Base-by-base conservation (phyloP, 2,888 invertebrate species). In the Tolmerus cingulatus region DNA sequence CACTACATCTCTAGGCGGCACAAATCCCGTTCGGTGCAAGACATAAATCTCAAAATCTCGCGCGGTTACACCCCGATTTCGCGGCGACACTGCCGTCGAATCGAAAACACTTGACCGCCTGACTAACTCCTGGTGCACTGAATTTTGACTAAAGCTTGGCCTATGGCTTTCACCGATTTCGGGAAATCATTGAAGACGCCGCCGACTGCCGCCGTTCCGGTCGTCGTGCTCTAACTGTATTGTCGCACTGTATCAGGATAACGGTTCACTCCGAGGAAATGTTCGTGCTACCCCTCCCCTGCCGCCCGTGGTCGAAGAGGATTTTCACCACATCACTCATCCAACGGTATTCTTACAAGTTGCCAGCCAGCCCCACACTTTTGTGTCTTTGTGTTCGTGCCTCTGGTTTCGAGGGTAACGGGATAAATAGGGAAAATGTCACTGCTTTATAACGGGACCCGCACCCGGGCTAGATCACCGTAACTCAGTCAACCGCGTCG, bases 401-500 rank as follows among this genome's bases (percentile, higher is more conserved):
- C 23, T n/a, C 30, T 30, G 4, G 16, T 46, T 46, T 23, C 79
- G 14, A 34, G 76, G 82, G 40, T 84, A 84, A 84, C 82, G 82
- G 66, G 14, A 51, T 51, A 79, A 51, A 51, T 46, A 51, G 66
- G 66, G 51, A 79, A 79, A 16, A 51, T 79, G 79, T 79, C 82
- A 84, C 82, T 84, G 40, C 57, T 37, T 84, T 79, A 79, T 27
- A 51, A 84, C 30, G 37, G 30, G 4, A 23, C 27, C 16, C 66
- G 82, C n/a, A 14, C 57, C 34, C 82, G 37, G 37, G 16, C 43
- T 46, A 82, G 30, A 66, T 84, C 66, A 37, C n/a, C 82, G 82
- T 84, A 66, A 66, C 66, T 84, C 82, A 84, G 82, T 84, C 82
- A 84, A 84, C 82, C 82, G 82, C 57, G 82, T 84, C 82, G 82